Conservation (phyloP, 1,140 invertebrate genomes). For the Tetramorium simillimum region DNA sequence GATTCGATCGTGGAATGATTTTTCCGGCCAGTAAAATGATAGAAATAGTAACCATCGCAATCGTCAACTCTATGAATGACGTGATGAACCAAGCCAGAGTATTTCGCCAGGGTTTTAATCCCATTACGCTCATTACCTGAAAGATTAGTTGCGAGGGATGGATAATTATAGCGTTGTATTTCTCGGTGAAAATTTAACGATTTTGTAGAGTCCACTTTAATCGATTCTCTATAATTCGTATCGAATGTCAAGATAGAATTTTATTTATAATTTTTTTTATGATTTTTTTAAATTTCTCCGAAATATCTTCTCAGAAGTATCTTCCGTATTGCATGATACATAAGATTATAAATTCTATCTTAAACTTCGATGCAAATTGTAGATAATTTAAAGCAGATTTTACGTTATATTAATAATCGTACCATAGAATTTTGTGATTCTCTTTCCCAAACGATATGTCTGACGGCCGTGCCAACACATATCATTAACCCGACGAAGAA, state of each 20-base stretch:
- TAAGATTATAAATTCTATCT: not conserved
- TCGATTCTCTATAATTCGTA: not conserved
- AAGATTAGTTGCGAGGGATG: slow-evolving; percentile 10
- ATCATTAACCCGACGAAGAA: slow-evolving; percentile 89
- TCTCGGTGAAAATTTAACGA: not conserved
- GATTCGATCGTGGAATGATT: slow-evolving; percentile 86
- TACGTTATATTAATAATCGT: slow-evolving; percentile 1
- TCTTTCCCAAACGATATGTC: slow-evolving; percentile 88
- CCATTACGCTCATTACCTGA: slow-evolving; percentile 90
- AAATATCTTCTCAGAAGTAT: not conserved
- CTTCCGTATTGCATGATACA: not conserved
- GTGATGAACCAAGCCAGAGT: slow-evolving; percentile 88
- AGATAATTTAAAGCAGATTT: not conserved
- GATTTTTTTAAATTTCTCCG: not conserved
- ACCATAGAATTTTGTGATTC: slow-evolving; percentile 89
- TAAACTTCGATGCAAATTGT: not conserved
- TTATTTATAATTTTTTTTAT: not conserved
- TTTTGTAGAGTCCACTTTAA: not conserved
- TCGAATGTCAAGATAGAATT: not conserved
- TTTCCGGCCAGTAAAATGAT: slow-evolving; percentile 85
- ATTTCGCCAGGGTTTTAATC: slow-evolving; percentile 87
- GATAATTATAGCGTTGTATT: not conserved
- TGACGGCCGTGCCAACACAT: slow-evolving; percentile 87
- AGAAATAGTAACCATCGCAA: slow-evolving; percentile 85
- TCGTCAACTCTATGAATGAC: slow-evolving; percentile 85